Base-by-base conservation (phyloP, 2,888 invertebrate species). In the Ichneumoninae sp. region DNA sequence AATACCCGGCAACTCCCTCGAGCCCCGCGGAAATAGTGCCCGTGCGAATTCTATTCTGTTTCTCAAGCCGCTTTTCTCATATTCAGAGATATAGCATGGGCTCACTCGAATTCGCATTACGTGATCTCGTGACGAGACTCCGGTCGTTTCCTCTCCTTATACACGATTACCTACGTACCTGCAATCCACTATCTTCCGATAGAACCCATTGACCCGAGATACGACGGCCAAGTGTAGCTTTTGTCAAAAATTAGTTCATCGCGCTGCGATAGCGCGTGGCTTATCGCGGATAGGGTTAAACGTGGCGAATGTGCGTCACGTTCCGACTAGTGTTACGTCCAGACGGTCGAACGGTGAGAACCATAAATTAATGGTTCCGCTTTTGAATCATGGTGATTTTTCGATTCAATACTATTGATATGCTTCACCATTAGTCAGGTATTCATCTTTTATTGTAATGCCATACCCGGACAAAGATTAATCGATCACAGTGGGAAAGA, bases 1-100 rank as follows among this genome's bases (percentile, higher is more conserved):
- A 71, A 83, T 77, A 68, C 83, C 69, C 81, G 33, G 81, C 65
- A 70, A 66, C 78, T 82, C 84, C 70, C 84, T 81, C 75, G 84
- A 78, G 81, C 78, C 57, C n/a, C 66, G 70, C 78, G 30, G 77
- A 82, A 81, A 84, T 78, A 78, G 84, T 75, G 68, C 33, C 36
- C 72, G 60, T 62, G 65, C 69, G 36, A 70, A 40, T 77, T 66
- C 50, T 40, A 54, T 66, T 65, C 69, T 69, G 74, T 52, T 68
- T 52, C 57, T 40, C 40, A 19, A 57, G 52, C 57, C 19, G 69
- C 33, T 80, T 60, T 62, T 26, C 40, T 57, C 57, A 47, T 68
- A 72, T 40, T 62, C 62, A 4, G 44, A 47, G 50, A 69, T 77
- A 81, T 62, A 84, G 77, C 78, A 50, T 36, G 19, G 65, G 69